Base-by-base conservation (phyloP, 2,113 vertebrate genomes). In the Spilogale gracilis region DNA sequence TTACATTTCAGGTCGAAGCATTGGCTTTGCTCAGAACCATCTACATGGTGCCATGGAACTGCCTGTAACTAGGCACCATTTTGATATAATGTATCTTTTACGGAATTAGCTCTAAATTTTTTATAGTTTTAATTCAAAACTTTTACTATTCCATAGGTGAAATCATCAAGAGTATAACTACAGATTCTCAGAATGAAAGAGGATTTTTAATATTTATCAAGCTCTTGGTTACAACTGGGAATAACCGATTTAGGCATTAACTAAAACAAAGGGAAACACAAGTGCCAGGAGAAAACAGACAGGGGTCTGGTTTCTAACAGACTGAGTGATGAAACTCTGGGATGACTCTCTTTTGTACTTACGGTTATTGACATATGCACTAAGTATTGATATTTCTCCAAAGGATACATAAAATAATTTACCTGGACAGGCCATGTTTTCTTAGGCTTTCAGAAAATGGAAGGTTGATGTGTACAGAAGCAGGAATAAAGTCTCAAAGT, bases 401-500 rank as follows among this genome's bases (percentile, higher is more conserved):
- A 84, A 65, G 6, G 1, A 20, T 30, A 25, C 50, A 63, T 71
- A 78, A 87, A 43, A 16, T 89, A 80, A 58, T 63, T 4, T 18
- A 25, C 43, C 69, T 73, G 12, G 30, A 20, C n/a, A 90, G n/a
- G 6, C 2, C 38, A 52, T 58, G 80, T 87, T 97, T 23, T 94
- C n/a, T 60, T 74, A 45, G 8, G 27, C 71, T 84, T 87, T 92
- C 83, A 63, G 12, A 6, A 3, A 21, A 85, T 60, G 18, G 10
- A 5, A 30, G 6, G 88, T 65, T 92, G 52, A 43, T 78, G 61
- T 78, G 38, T 84, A 67, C 17, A 67, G 16, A 60, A 43, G 91
- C 20, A 91, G 45, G 89, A 92, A 95, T 92, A 71, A 67, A 67
- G 23, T 43, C n/a, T 74, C 3, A 58, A 61, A 80, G 83, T 95